Base-by-base conservation (phyloP, 1,140 invertebrate species). In the Aphelinus atriplicis region DNA sequence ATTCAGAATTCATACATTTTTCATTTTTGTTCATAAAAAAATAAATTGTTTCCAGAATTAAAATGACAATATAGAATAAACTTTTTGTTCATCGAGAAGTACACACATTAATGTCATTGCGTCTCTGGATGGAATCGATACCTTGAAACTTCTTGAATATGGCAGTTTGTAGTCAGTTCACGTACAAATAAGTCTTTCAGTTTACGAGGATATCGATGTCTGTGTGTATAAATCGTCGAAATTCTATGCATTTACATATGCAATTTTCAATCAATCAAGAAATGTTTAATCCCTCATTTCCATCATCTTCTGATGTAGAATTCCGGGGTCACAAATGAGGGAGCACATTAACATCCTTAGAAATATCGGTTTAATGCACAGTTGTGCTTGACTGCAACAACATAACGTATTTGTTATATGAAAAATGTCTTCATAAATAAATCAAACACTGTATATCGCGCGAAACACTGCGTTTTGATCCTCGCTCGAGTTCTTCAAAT, bases 341-440 rank as follows among this genome's bases (percentile, higher is more conserved):
- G 42, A 47, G 53, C 10, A 4, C 2, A 1, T 53, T 60, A 51
- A 61, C 10, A 53, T 53, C 63, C 55, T 61, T 7, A 1, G 3
- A 68, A n/a, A 47, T 68, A 68, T 65, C 50, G 66, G 73, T 57
- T 69, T 43, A 75, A 58, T 70, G 66, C 51, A 43, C 66, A 55
- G 2, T 75, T 51, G 65, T 45, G 47, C 46, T 75, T 50, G 69
- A 53, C 73, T 75, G 73, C 61, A 75, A 75, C 46, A 75, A 75
- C 46, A 70, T 64, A 9, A 74, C 65, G 45, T 57, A 55, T 68
- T n/a, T n/a, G n/a, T 74, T 74, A 63, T 60, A 68, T 26, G 26
- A 60, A 6, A 62, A 43, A 64, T 2, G 7, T 42, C 60, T 51
- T 45, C 53, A 45, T 64, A 58, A 50, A 55, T 0, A 65, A 65